Base-by-base conservation (phyloP, 2,888 invertebrate genomes). In the Nomada ruficornis region DNA sequence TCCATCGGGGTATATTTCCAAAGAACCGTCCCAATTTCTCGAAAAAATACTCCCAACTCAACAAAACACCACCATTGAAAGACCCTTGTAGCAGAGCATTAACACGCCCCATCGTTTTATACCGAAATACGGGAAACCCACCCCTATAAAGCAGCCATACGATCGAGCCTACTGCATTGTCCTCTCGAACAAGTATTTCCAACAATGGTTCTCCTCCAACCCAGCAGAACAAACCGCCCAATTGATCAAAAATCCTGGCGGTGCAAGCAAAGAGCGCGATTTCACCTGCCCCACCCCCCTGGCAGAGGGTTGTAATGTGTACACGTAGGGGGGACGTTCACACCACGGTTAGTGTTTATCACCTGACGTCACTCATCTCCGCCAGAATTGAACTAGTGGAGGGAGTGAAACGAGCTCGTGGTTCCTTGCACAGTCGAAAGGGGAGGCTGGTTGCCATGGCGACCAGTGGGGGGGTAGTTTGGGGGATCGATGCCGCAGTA, bases 401-500 rank as follows among this genome's bases (percentile, higher is more conserved):
- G 47, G 75, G 70, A 74, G 77, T 52, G 71, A 63, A 84, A 67
- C 59, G 69, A 60, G 80, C 67, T 74, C 74, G 70, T 81, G 89
- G 88, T 89, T 88, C 87, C 87, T 88, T 84, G 78, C 83, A 88
- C 67, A 67, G 79, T 52, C 80, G 76, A 85, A 79, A 89, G 90
- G 90, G 89, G 62, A 89, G 85, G 89, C 88, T 90, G 88, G 92
- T 92, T 81, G 87, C 80, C 86, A 92, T 91, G 89, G 86, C 83
- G 77, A 92, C 89, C 82, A 87, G 75, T 76, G 88, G 89, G 89
- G 88, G 82, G 77, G 73, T 82, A 90, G 92, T 92, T 92, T 91
- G 91, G 91, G 91, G 91, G 91, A 93, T 93, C 93, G 93, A 93
- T 93, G 92, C 80, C 89, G 87, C 93, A 93, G 93, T 93, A 91